These are phyloP conservation scores for Stenichneumon culpator DNA, from an alignment of 2,888 invertebrate species.

Conservation along the genomic window DNA sequence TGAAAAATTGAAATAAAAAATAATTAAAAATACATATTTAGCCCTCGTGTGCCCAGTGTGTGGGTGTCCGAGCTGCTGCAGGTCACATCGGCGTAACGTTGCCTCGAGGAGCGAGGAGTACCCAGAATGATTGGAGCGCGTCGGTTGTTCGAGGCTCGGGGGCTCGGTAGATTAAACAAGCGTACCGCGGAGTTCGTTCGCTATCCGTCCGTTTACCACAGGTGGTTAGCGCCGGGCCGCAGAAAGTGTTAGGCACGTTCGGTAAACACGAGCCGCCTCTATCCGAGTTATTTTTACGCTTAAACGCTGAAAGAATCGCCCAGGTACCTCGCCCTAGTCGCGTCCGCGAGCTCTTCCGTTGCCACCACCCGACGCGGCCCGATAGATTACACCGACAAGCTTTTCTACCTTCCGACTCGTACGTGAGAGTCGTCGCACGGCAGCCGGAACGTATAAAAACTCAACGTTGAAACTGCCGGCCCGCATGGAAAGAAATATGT, in stretches of 20 bases:
- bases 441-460: not conserved
- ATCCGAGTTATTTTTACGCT: slow-evolving; percentile 66
- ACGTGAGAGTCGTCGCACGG: not conserved
- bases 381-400: slow-evolving; percentile 47
- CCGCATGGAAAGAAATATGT: not conserved
- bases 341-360: not conserved
- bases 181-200: slow-evolving; percentile 12
- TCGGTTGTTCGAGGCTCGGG: not conserved
- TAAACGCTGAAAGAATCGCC: slow-evolving; percentile 27
- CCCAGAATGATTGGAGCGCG: not conserved
- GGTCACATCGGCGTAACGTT: not conserved
- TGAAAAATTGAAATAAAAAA: no score
- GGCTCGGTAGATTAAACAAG: slow-evolving; percentile 41
- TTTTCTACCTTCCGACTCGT: slow-evolving; percentile 47
- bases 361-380: not conserved
- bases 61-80: not conserved
- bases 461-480: not conserved
- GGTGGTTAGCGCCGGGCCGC: slow-evolving; percentile 55
- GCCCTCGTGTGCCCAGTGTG: not conserved
- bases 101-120: not conserved
- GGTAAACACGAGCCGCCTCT: slow-evolving; percentile 65
- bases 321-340: slow-evolving; percentile 26
- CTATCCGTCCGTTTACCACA: slow-evolving; percentile 55
- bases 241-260: slow-evolving; percentile 68
- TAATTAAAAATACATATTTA: not conserved